Evolutionary conservation across 2,797 vertebrate species (phyloP).

Genomic region (Hippocampus kuda): DNA sequence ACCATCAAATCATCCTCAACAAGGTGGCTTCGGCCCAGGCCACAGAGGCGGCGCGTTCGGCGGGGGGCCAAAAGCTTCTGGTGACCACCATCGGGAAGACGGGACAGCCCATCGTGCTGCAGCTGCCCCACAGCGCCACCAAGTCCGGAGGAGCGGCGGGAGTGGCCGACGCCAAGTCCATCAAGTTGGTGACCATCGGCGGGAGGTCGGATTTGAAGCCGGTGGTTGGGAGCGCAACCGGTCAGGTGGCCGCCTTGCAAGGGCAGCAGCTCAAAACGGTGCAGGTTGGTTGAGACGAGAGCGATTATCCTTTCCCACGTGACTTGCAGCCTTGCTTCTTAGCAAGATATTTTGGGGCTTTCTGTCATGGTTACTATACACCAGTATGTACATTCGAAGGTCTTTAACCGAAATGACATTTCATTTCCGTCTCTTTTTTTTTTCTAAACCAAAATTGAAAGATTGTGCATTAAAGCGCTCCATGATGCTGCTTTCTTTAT

Average conservation of each 20-base stretch:
- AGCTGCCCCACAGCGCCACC: conserved; percentile 75
- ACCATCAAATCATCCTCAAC: conserved; percentile 92
- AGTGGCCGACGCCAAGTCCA: conserved; percentile 73
- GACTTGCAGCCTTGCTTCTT: too few species aligned
- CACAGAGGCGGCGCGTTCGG: conserved; percentile 69
- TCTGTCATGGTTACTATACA: background rate
- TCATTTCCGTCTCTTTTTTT: background rate
- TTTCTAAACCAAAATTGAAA: background rate
- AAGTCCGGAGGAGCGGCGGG: conserved; percentile 72
- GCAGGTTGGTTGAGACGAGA: conserved; percentile 68
- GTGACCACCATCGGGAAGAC: conserved; percentile 85
- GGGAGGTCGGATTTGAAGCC: conserved; percentile 82
- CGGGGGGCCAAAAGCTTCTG: conserved; percentile 81
- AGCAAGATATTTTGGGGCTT: too few species aligned
- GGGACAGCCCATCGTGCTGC: conserved; percentile 85
- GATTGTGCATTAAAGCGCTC: background rate
- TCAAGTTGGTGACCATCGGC: conserved; percentile 89
- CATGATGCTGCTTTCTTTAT: conserved; percentile 1
- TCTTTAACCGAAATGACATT: background rate
- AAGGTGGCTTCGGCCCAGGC: conserved; percentile 76
- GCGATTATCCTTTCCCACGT: background rate
- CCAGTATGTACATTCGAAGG: background rate
- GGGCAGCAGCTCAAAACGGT: conserved; percentile 89
- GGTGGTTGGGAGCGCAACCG: conserved; percentile 70
- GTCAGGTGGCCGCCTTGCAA: conserved; percentile 79